These are phyloP conservation scores for Lophius americanus DNA, from an alignment of 2,797 vertebrate genomes.

Conservation along the genomic window DNA sequence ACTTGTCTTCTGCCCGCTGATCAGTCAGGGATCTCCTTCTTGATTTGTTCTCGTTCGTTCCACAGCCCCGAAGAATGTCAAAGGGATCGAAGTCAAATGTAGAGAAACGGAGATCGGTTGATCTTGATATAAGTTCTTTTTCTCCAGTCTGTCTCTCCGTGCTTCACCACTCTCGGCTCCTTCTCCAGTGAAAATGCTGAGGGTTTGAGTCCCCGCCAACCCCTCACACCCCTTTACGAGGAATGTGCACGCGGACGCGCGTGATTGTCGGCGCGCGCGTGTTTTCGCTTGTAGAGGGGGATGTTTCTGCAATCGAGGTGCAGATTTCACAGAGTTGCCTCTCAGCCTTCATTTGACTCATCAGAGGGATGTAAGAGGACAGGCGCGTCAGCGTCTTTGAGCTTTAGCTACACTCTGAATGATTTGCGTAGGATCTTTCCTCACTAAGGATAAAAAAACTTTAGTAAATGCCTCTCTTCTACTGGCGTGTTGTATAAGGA, in stretches of 20 bases:
- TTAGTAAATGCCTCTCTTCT: too few species aligned
- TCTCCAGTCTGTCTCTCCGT: slow-evolving; percentile 35
- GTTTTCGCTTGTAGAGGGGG: neutral
- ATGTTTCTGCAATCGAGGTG: slow-evolving; percentile 55
- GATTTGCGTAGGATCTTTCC: neutral
- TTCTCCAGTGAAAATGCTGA: slow-evolving; percentile 58
- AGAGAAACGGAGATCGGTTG: slow-evolving; percentile 15
- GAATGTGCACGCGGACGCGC: slow-evolving; percentile 50
- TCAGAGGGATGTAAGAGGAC: neutral
- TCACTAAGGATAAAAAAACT: neutral
- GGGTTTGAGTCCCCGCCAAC: slow-evolving; percentile 62
- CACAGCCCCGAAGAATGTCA: slow-evolving; percentile 35
- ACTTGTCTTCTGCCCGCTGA: slow-evolving; percentile 43
- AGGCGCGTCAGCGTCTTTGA: too few species aligned
- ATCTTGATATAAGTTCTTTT: slow-evolving; percentile 58
- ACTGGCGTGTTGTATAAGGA: neutral
- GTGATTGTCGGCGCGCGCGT: slow-evolving; percentile 9
- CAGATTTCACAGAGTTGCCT: slow-evolving; percentile 55
- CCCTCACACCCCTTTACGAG: slow-evolving; percentile 72
- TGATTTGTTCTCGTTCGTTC: slow-evolving; percentile 32
- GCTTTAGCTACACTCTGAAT: neutral
- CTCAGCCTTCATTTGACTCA: slow-evolving; percentile 31
- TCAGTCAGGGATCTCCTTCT: slow-evolving; percentile 21
- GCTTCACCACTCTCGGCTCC: slow-evolving; percentile 52
- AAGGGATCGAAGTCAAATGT: neutral